Percentiles rank a stretch among this genome's conserved stretches.
phyloP scores from a whole-genome alignment of 2,113 vertebrate genomes.

The Acanthisitta chloris region DNA sequence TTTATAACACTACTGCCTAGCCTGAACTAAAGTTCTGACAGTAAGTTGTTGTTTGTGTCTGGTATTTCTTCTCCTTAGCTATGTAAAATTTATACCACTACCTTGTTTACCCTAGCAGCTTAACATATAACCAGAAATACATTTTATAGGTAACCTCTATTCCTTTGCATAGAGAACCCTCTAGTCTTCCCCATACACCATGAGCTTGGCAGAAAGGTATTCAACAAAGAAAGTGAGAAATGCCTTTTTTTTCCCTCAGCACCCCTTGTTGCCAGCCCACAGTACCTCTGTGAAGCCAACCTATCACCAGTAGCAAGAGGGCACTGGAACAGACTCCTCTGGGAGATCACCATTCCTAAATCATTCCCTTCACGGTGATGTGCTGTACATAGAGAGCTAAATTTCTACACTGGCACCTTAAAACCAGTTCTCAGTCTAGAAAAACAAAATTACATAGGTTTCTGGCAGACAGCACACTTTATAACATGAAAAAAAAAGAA shows the following conservation, averaged over 20 bases:
- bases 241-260: neutral
- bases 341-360: neutral
- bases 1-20: neutral
- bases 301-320: neutral
- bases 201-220: neutral
- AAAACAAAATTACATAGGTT: neutral
- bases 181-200: neutral
- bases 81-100: neutral
- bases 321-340: accelerated
- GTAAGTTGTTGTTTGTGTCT: neutral
- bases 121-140: neutral
- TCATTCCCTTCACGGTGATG: neutral
- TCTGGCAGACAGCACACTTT: neutral
- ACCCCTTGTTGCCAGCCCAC: neutral
- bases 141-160: neutral
- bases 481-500: neutral
- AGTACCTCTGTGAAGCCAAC: neutral
- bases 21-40: neutral
- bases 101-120: neutral
- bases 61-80: neutral
- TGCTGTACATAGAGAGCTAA: neutral
- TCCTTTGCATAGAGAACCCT: neutral
- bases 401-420: neutral
- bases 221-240: neutral
- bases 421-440: neutral